These are phyloP conservation scores for Lepidocolaptes lacrymiger DNA, from an alignment of 2,797 vertebrate genomes.

Conservation along the genomic window DNA sequence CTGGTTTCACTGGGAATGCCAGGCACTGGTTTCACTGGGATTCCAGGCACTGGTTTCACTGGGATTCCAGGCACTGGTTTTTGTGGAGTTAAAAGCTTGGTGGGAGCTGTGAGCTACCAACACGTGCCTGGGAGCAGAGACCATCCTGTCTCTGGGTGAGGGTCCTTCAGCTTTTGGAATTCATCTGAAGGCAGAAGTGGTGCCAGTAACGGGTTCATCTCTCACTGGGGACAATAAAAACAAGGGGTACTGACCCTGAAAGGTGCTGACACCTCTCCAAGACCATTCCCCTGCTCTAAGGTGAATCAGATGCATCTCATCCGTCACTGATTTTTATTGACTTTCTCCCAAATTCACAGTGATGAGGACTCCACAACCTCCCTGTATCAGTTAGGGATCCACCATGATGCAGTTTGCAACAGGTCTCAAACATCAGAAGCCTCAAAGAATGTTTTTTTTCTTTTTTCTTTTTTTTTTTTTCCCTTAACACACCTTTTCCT, in stretches of 20 bases:
- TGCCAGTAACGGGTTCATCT: background rate
- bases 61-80: background rate
- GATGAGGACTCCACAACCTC: background rate
- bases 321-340: background rate
- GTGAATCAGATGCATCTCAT: background rate
- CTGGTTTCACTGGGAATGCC: too few species aligned
- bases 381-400: background rate
- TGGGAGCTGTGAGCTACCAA: background rate
- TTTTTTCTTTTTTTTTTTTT: rapidly evolving
- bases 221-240: background rate
- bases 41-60: background rate
- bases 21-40: background rate
- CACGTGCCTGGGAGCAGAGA: background rate
- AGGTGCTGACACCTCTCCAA: background rate
- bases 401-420: background rate
- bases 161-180: background rate
- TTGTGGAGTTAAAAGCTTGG: background rate
- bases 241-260: background rate
- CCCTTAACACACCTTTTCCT: background rate
- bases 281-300: background rate
- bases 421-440: background rate
- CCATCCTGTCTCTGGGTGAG: background rate
- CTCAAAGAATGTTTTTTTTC: background rate
- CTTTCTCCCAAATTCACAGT: background rate
- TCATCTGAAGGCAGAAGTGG: background rate